Percentiles rank a stretch among this genome's conserved stretches.
These are phyloP conservation scores for Lepidochrysops patricia DNA, from an alignment of 2,888 invertebrate genomes.

Conservation along the genomic window DNA sequence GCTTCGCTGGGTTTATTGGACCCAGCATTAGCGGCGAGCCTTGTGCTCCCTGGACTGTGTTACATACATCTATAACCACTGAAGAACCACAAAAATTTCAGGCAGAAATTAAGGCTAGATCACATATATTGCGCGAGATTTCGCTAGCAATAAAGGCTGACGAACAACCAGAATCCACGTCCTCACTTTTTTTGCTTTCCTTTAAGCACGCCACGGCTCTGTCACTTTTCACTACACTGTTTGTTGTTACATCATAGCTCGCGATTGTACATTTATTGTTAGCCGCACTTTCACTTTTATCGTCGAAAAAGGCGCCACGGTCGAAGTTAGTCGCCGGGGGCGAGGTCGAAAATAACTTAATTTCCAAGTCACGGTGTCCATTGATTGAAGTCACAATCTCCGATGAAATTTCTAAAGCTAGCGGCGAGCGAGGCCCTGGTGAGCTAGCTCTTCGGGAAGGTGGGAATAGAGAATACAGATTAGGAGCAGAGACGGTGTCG, in stretches of 20 bases:
- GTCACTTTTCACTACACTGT: constrained; percentile 60
- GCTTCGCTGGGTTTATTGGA: constrained; percentile 67
- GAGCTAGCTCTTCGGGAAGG: constrained; percentile 54
- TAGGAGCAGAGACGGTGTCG: constrained; percentile 59
- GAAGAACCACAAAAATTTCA: constrained; percentile 55
- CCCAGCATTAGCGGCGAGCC: constrained; percentile 71
- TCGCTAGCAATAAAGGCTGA: constrained; percentile 44
- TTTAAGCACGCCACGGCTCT: constrained; percentile 49
- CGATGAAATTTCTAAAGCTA: constrained; percentile 80
- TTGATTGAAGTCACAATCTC: constrained; percentile 85
- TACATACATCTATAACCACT: constrained; percentile 43
- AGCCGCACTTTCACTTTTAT: constrained; percentile 68
- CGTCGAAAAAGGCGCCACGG: constrained; percentile 64
- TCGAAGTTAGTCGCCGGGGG: constrained; percentile 63
- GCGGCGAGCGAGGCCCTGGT: constrained; percentile 59
- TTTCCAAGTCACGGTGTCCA: constrained; percentile 85
- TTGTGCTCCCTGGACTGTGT: constrained; percentile 47
- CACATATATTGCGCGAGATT: constrained; percentile 63
- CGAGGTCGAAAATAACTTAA: constrained; percentile 82
- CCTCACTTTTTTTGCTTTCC: constrained; percentile 52
- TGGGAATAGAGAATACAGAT: constrained; percentile 65
- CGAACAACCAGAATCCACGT: constrained; percentile 52
- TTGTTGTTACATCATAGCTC: constrained; percentile 53
- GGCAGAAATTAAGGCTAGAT: constrained; percentile 72
- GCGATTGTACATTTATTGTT: constrained; percentile 52